These are phyloP conservation scores for Selenia dentaria DNA, from an alignment of 2,888 invertebrate genomes.

Conservation along the genomic window DNA sequence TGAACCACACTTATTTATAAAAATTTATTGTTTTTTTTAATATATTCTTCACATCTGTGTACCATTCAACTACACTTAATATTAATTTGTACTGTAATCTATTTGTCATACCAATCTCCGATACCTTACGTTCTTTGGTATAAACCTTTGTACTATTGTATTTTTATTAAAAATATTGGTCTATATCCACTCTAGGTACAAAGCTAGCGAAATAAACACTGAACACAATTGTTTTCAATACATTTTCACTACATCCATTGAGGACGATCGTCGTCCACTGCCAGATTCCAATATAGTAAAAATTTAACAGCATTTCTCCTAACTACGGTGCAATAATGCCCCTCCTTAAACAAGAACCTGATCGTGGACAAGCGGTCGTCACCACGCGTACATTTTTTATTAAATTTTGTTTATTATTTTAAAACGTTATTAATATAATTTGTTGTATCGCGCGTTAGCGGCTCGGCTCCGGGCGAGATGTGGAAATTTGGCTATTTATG, in stretches of 20 bases:
- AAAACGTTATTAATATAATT: constrained; percentile 84
- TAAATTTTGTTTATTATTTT: constrained; percentile 80
- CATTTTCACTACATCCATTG: constrained; percentile 76
- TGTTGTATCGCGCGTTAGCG: constrained; percentile 74
- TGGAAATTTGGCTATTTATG: constrained; percentile 54
- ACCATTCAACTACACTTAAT: constrained; percentile 66
- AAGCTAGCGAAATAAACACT: constrained; percentile 63
- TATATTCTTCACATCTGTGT: constrained; percentile 53
- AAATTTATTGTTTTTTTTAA: constrained; percentile 43
- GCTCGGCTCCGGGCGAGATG: constrained; percentile 53
- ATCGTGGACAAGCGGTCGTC: constrained; percentile 49
- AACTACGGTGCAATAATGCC: constrained; percentile 62
- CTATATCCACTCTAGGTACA: constrained; percentile 66
- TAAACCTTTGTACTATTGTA: constrained; percentile 71
- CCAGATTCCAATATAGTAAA: constrained; percentile 61
- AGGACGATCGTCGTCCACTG: constrained; percentile 44
- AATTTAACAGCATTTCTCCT: constrained; percentile 59
- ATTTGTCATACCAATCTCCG: constrained; percentile 70
- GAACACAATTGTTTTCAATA: constrained; percentile 72
- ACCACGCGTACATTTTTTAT: constrained; percentile 78
- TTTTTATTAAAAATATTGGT: constrained; percentile 32
- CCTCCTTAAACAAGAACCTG: constrained; percentile 53
- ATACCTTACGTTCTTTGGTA: constrained; percentile 61
- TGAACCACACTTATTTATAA: constrained; percentile 44
- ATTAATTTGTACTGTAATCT: constrained; percentile 79